Conservation (phyloP, 2,797 vertebrate genomes). For the Danio jaintianensis region DNA sequence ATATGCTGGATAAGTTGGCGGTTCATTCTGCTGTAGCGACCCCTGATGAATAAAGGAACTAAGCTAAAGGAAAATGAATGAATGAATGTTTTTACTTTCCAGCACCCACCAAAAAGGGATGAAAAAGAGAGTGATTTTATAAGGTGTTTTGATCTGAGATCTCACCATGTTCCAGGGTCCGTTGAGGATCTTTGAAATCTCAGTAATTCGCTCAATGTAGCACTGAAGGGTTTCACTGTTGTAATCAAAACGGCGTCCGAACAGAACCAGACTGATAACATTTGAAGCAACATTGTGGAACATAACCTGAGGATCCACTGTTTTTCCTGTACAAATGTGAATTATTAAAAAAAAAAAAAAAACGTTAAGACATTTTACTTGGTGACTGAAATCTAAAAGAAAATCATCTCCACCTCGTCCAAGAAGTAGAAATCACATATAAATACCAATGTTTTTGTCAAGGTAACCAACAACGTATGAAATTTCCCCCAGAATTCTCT, state of each 20-base stretch:
- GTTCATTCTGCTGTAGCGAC: too few species aligned
- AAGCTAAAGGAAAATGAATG: too few species aligned
- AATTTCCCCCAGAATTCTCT: conserved; percentile 73
- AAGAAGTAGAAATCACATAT: not conserved
- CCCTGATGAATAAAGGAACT: too few species aligned
- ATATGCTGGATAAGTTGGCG: too few species aligned
- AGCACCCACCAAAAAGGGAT: too few species aligned
- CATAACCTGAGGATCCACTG: conserved; percentile 67
- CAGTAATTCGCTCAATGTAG: conserved; percentile 66
- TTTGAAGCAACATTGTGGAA: conserved; percentile 74
- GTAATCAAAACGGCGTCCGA: conserved; percentile 71
- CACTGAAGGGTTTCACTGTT: conserved; percentile 63
- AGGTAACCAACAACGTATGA: conserved; percentile 60
- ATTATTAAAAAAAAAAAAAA: not conserved
- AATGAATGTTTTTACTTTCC: too few species aligned
- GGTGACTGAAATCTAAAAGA: too few species aligned
- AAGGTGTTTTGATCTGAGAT: not conserved
- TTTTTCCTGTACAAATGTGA: conserved; percentile 60
- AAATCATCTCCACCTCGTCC: not conserved
- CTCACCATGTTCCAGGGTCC: conserved; percentile 79
- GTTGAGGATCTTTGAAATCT: conserved; percentile 68
- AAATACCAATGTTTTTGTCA: conserved; percentile 67
- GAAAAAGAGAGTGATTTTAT: too few species aligned
- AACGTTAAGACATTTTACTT: not conserved
- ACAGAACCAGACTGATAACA: conserved; percentile 77